These are phyloP conservation scores for Brachionus sp. DNA, from an alignment of 1,140 invertebrate genomes.

Conservation along the genomic window DNA sequence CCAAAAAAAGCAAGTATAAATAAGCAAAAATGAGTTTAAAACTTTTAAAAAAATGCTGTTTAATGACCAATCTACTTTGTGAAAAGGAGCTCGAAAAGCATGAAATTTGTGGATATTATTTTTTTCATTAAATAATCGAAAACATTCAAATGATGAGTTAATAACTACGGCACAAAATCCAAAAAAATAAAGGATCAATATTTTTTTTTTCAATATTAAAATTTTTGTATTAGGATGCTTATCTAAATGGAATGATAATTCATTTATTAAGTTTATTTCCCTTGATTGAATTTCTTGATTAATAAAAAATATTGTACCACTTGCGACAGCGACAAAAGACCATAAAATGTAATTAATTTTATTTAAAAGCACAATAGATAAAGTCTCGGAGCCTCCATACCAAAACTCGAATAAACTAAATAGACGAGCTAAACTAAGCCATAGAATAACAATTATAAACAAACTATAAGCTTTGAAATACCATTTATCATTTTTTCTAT, in stretches of 20 bases:
- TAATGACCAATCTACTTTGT: neutral
- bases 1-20: neutral
- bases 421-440: neutral
- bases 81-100: conserved; percentile 3
- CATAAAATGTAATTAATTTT: neutral
- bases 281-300: neutral
- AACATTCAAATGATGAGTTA: neutral
- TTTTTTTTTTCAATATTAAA: neutral
- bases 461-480: neutral
- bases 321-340: neutral
- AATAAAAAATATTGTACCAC: neutral
- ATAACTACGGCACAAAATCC: neutral
- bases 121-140: neutral
- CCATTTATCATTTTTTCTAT: neutral
- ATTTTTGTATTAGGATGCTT: neutral
- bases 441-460: neutral
- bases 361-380: neutral
- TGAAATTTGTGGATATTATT: neutral
- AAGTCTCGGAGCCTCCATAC: neutral
- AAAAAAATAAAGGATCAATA: neutral
- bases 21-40: neutral
- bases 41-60: neutral
- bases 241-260: neutral
- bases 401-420: conserved; percentile 3
- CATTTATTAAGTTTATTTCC: neutral